phyloP scores from a whole-genome alignment of 2,888 invertebrate species.

The Standfussiana lucernea region DNA sequence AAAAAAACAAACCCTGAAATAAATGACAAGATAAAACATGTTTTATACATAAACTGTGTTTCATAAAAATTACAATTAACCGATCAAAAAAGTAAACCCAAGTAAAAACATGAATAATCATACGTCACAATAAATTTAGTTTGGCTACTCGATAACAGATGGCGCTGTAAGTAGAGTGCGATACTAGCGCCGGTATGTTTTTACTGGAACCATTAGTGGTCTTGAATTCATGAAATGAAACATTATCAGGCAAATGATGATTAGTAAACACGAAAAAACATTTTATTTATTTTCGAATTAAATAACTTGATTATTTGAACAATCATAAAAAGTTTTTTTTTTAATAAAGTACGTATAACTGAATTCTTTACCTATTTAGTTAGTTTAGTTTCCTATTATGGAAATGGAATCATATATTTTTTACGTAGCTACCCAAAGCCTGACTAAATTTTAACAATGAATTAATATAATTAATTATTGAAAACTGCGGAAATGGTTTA shows the following conservation, averaged over 20 bases:
- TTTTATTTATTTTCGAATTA: not conserved
- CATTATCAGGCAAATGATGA: not conserved
- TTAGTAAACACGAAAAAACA: not conserved
- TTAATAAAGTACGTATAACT: not conserved
- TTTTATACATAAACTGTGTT: not conserved
- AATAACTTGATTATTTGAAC: not conserved
- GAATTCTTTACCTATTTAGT: not conserved
- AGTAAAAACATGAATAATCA: not conserved
- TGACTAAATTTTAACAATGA: not conserved
- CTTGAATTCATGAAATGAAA: slow-evolving; percentile 1
- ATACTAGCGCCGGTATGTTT: slow-evolving; percentile 64
- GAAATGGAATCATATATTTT: slow-evolving; percentile 1
- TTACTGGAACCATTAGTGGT: slow-evolving; percentile 34
- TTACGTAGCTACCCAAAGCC: not conserved
- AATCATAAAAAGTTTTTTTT: not conserved
- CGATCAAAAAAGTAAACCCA: not conserved
- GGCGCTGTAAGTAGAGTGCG: slow-evolving; percentile 72
- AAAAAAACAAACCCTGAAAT: not conserved
- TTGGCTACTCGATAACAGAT: slow-evolving; percentile 82
- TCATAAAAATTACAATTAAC: not conserved
- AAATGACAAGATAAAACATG: not conserved
- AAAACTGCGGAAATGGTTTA: slow-evolving; percentile 21
- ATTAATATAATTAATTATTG: slow-evolving; percentile 11
- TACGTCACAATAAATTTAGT: slow-evolving; percentile 63
- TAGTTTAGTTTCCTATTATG: not conserved